Conservation (phyloP, 2,888 invertebrate genomes). For the Conchocele bisecta region DNA sequence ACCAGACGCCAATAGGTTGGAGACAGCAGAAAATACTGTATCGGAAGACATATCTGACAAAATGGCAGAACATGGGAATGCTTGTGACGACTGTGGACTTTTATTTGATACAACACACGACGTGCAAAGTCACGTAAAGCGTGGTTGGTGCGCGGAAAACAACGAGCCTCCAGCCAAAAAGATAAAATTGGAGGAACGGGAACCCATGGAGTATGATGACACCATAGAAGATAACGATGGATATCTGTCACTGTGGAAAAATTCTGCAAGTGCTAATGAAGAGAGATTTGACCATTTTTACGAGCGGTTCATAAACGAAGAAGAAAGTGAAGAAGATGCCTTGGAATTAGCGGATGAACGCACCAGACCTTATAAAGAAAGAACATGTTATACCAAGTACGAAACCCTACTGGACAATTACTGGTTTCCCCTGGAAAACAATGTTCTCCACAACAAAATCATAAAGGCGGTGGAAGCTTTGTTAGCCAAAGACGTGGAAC, state of each 20-base stretch:
- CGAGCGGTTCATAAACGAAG: background rate
- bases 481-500: background rate
- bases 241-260: background rate
- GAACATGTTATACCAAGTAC: background rate
- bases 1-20: no score
- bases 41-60: no score
- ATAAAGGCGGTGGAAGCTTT: background rate
- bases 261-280: background rate
- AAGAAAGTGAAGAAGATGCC: background rate
- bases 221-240: background rate
- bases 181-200: background rate
- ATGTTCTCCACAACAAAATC: background rate
- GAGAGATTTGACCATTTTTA: background rate
- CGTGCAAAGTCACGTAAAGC: no score
- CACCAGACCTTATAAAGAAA: background rate
- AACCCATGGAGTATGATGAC: background rate
- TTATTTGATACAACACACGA: no score
- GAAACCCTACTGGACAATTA: background rate
- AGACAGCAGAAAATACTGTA: no score
- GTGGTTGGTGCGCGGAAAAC: background rate
- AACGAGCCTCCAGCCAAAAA: background rate
- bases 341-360: constrained; percentile 2
- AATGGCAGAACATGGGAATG: no score
- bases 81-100: no score
- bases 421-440: background rate